Percentiles rank a stretch among this genome's conserved stretches.
Evolutionary conservation across 2,888 invertebrate genomes (phyloP).

Genomic region (Cheilosia urbana): DNA sequence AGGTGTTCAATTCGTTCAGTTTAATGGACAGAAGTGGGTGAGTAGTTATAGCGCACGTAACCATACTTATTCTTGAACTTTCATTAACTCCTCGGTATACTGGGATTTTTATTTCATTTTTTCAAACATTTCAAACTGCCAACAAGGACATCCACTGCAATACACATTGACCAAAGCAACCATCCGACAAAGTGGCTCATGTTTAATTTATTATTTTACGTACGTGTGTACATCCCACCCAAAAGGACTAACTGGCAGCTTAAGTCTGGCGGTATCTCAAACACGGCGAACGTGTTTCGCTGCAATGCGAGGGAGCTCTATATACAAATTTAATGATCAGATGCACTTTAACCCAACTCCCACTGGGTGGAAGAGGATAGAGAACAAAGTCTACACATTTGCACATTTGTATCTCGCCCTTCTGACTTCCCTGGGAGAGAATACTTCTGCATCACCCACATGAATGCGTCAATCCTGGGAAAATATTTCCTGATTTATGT

Average conservation of each 20-base stretch:
- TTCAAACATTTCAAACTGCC: not conserved
- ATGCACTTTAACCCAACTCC: constrained; percentile 19
- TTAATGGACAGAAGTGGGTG: constrained; percentile 14
- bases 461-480: not conserved
- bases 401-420: not conserved
- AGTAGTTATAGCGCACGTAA: constrained; percentile 22
- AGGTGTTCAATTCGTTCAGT: constrained; percentile 13
- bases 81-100: constrained; percentile 36
- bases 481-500: not conserved
- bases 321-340: constrained; percentile 25
- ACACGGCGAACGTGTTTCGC: not conserved
- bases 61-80: constrained; percentile 33
- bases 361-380: not conserved
- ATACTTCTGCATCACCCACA: not conserved
- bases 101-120: not conserved
- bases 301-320: not conserved
- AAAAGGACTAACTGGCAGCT: not conserved
- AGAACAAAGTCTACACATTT: not conserved
- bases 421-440: not conserved
- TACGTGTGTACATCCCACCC: not conserved
- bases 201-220: constrained; percentile 10
- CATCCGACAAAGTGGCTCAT: constrained; percentile 35
- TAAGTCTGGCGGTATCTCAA: not conserved
- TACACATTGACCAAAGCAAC: not conserved
- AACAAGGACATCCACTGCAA: not conserved